These are phyloP conservation scores for Allophyes oxyacanthae DNA, from an alignment of 2,888 invertebrate genomes.

Conservation along the genomic window DNA sequence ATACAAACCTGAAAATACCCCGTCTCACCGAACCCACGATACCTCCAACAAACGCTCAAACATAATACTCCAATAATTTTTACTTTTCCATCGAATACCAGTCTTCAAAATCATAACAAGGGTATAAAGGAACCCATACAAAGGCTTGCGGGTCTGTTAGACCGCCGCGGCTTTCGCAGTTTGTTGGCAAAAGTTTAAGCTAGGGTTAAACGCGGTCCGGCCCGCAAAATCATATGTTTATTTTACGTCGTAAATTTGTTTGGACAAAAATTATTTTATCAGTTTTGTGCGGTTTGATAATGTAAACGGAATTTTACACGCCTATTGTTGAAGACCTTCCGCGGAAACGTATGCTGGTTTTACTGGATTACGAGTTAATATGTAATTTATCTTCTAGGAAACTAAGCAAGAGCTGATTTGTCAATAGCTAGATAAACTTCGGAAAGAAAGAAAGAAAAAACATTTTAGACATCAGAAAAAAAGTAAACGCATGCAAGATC, in stretches of 20 bases:
- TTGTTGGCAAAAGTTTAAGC: slow-evolving; percentile 73
- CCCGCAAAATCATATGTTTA: slow-evolving; percentile 72
- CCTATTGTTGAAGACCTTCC: slow-evolving; percentile 10
- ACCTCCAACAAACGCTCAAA: slow-evolving; percentile 13
- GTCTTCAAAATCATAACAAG: slow-evolving; percentile 72
- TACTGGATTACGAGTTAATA: too few species aligned
- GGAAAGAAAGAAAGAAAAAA: too few species aligned
- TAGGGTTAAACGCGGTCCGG: slow-evolving; percentile 66
- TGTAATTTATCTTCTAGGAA: too few species aligned
- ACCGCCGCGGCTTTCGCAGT: slow-evolving; percentile 68
- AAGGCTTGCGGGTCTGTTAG: slow-evolving; percentile 72
- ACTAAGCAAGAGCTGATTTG: too few species aligned
- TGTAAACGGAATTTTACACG: slow-evolving; percentile 39
- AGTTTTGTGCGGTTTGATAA: slow-evolving; percentile 54
- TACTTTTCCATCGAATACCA: slow-evolving; percentile 54
- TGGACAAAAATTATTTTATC: slow-evolving; percentile 69
- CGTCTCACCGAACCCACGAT: not conserved
- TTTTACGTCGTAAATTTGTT: slow-evolving; percentile 66
- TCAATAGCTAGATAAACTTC: too few species aligned
- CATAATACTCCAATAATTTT: slow-evolving; percentile 52
- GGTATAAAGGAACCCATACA: slow-evolving; percentile 62
- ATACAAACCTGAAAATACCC: too few species aligned
- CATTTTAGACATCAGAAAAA: too few species aligned
- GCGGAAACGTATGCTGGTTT: slow-evolving; percentile 1
- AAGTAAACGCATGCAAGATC: too few species aligned